Base-by-base conservation (phyloP, 2,797 vertebrate genomes). In the Platalea minor region DNA sequence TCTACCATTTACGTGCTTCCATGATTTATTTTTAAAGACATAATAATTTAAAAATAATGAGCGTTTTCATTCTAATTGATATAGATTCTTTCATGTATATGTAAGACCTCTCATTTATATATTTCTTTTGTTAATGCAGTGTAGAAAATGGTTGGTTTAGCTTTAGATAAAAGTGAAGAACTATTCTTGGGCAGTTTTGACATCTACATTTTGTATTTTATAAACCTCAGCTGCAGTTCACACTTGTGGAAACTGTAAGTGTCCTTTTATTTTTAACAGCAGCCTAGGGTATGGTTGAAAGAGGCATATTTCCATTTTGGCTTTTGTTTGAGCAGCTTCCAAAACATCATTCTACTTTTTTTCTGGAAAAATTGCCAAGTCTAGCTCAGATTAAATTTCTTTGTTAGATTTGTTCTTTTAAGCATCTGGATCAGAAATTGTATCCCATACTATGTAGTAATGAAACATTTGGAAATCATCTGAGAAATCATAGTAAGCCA, bases 381-480 rank as follows among this genome's bases (percentile, higher is more conserved):
- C 96, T 94, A 97, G 95, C 94, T 98, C 95, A 96, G 98, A 98
- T 98, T 97, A 97, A 97, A 95, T 98, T 98, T 98, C 97, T 98
- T 97, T 98, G 97, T 97, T 98, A 97, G 96, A 97, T 96, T 95
- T 97, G 95, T 96, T 98, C 97, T 97, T 97, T 97, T 97, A 97
- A 97, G 97, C 98, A 98, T 98, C 97, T 98, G 97, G 97, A 97
- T 97, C 97, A 98, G 98, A 98, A 98, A 98, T 97, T 39, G 91
- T 98, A 98, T 97, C 96, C 97, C 84, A 11, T 91, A 54, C 95
- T 91, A n/a, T 92, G 89, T 57, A 97, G 97, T 96, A 97, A 96
- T 96, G 97, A 96, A 98, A 98, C 98, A 98, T 98, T 98, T 98
- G 98, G 98, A 98, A 98, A 95, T 96, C 97, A 98, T 98, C 98